These are phyloP conservation scores for Yponomeuta sedellus DNA, from an alignment of 2,888 invertebrate species.

Conservation along the genomic window DNA sequence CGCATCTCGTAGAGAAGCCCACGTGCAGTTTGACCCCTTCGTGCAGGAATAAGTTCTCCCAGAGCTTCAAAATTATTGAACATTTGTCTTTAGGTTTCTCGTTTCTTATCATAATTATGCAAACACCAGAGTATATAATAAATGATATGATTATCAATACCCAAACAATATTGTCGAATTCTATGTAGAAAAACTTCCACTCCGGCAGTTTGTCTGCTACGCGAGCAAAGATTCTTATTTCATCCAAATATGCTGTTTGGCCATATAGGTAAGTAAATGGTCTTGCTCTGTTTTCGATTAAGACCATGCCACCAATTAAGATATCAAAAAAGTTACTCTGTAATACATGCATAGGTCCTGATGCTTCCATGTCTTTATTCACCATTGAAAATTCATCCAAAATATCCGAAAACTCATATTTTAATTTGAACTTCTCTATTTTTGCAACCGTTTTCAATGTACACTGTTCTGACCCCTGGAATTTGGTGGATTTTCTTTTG, in stretches of 20 bases:
- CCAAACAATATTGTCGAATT: slow-evolving; percentile 38
- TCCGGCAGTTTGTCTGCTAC: slow-evolving; percentile 28
- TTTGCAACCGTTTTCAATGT: slow-evolving; percentile 35
- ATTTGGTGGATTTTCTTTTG: neutral
- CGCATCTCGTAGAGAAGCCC: slow-evolving; percentile 9
- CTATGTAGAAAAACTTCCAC: slow-evolving; percentile 39
- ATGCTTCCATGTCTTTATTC: slow-evolving; percentile 27
- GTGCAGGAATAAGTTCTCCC: slow-evolving; percentile 34
- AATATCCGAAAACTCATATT: slow-evolving; percentile 29
- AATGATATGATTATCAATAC: slow-evolving; percentile 29
- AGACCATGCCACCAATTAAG: slow-evolving; percentile 29
- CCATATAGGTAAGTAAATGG: slow-evolving; percentile 35
- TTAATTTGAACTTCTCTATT: slow-evolving; percentile 36
- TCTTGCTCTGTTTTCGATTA: slow-evolving; percentile 28
- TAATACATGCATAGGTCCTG: slow-evolving; percentile 30
- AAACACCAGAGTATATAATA: slow-evolving; percentile 25
- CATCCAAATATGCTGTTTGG: slow-evolving; percentile 37
- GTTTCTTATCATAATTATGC: slow-evolving; percentile 26
- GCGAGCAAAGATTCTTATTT: slow-evolving; percentile 37
- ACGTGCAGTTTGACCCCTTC: slow-evolving; percentile 26
- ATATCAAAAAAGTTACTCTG: slow-evolving; percentile 29
- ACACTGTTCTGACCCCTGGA: slow-evolving; percentile 29
- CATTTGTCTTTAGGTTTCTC: slow-evolving; percentile 26
- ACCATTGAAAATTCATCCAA: slow-evolving; percentile 27
- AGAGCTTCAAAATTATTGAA: slow-evolving; percentile 30